Evolutionary conservation across 2,888 invertebrate species (phyloP), one percentile per base, ranked within the genome.

Genomic region (Chrysodeixis includens): DNA sequence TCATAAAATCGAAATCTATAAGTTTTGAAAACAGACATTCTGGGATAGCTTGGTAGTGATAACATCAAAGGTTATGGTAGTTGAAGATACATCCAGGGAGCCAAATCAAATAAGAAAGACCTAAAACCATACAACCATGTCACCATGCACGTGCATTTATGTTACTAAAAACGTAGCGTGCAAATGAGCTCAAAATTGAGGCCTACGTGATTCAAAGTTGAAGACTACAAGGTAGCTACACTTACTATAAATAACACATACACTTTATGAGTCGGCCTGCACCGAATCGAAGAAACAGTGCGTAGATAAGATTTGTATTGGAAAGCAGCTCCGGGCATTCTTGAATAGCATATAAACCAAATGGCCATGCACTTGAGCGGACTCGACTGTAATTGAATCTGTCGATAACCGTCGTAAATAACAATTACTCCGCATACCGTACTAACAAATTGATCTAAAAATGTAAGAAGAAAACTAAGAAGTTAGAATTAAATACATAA

Each of bases 301-400:
- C 53, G 53, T 62, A 66, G 63, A 79, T 78, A 76, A 68, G 59
- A 73, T 64, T 70, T 53, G 62, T 69, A 71, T 74, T 73, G 62
- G 69, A 71, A 82, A 71, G 64, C 66, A 65, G 75, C 83, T 75
- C 57, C 56, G 55, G 74, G 76, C 74, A 66, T 78, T 78, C 75
- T 74, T 73, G 60, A 76, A 69, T 66, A 74, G 69, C 73, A 69
- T 62, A 82, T 82, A 83, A 84, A 86, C 86, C 84, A 87, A 86
- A 85, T 83, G 83, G 84, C 81, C 79, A 73, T 83, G 80, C 85
- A 82, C 84, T 86, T 82, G 85, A 85, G 74, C 72, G 32, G 65
- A 76, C 71, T 67, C 59, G 26, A 79, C 62, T 69, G 62, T 84
- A 86, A 86, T 88, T 85, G 84, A 86, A 81, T 84, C 76, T 66